Evolutionary conservation across 2,888 invertebrate genomes (phyloP).

Genomic region (Ophion obscuratus): DNA sequence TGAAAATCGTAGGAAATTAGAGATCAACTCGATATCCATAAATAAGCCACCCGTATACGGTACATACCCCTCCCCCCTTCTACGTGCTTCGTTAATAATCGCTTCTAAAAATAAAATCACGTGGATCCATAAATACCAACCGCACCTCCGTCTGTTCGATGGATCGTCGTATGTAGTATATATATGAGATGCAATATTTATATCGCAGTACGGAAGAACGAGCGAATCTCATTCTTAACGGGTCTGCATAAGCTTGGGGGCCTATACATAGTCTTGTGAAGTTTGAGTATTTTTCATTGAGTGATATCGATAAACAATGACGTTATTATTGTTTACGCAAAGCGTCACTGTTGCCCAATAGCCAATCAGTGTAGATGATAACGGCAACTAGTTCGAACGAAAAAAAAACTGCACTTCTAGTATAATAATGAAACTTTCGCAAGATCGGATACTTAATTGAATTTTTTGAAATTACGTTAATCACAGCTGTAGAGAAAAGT

Average conservation of each 20-base stretch:
- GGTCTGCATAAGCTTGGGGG: too few species aligned
- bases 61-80: not conserved
- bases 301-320: too few species aligned
- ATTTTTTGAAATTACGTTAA: not conserved
- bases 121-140: slow-evolving; percentile 65
- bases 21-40: slow-evolving; percentile 6
- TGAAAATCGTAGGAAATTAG: slow-evolving; percentile 27
- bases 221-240: not conserved
- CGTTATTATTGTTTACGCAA: too few species aligned
- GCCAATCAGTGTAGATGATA: too few species aligned
- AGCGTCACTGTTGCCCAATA: too few species aligned
- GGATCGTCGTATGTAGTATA: slow-evolving; percentile 24
- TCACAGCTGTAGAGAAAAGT: not conserved
- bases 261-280: too few species aligned
- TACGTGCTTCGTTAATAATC: slow-evolving; percentile 75
- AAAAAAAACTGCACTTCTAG: too few species aligned
- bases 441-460: not conserved
- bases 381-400: too few species aligned
- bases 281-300: too few species aligned
- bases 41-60: not conserved
- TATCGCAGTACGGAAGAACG: not conserved
- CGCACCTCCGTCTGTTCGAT: slow-evolving; percentile 46
- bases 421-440: too few species aligned
- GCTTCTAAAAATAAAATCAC: slow-evolving; percentile 74
- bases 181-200: not conserved